These are phyloP conservation scores for Phrixothrix hirtus DNA, from an alignment of 2,888 invertebrate species.

Conservation along the genomic window DNA sequence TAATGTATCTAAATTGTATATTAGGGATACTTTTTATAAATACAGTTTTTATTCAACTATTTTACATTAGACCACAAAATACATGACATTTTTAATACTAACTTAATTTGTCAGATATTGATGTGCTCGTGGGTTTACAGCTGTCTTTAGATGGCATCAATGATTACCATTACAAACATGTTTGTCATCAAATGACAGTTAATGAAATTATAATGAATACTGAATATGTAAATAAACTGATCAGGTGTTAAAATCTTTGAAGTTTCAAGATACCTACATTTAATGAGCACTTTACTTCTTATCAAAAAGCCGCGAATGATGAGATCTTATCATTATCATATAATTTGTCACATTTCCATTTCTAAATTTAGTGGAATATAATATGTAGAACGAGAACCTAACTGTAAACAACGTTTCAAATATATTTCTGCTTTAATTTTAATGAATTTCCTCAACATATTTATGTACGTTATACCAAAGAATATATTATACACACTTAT, in stretches of 20 bases:
- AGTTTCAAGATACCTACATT: conserved; percentile 13
- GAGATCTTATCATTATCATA: conserved; percentile 12
- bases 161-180: conserved; percentile 7
- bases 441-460: neutral
- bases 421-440: neutral
- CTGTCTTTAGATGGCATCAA: conserved; percentile 6
- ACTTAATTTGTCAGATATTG: conserved; percentile 4
- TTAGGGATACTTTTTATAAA: conserved; percentile 1
- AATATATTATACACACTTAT: no score
- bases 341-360: conserved; percentile 24
- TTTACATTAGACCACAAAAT: conserved; percentile 9
- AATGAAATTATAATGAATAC: conserved; percentile 21
- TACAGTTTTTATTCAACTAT: neutral
- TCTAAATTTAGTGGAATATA: neutral
- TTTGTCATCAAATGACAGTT: conserved; percentile 10
- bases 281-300: conserved; percentile 22
- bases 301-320: conserved; percentile 19
- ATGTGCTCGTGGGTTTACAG: conserved; percentile 8
- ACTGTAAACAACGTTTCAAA: neutral
- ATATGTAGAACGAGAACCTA: neutral
- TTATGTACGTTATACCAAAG: no score
- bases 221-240: conserved; percentile 26
- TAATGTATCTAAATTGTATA: conserved; percentile 6
- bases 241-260: conserved; percentile 32
- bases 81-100: conserved; percentile 1